Evolutionary conservation across 1,140 invertebrate genomes (phyloP), one percentile per base, ranked within the genome.

Genomic region (Drosophila gunungcola): DNA sequence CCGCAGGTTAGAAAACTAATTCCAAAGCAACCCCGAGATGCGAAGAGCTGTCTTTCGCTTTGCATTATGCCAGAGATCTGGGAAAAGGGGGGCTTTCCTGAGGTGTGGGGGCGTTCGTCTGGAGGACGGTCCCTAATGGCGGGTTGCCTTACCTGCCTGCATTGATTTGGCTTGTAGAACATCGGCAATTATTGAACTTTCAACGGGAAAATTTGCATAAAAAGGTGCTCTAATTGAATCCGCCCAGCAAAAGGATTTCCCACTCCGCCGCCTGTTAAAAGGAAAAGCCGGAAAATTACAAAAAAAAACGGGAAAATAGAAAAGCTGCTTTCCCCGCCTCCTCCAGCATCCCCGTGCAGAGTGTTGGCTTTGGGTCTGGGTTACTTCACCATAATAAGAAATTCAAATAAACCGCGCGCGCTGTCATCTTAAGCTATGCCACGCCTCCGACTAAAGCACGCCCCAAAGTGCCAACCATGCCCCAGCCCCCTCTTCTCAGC

Each of bases 331-430:
- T 38, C 62, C 51, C 39, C 39, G 27, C 60, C 48, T 27, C 11
- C 43, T 11, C 10, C 0, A 16, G 42, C 7, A 10, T 16, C 13
- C 9, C 25, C 13, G 6, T 38, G 11, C 32, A 21, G 25, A 42
- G 10, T 13, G 29, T 27, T 12, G 39, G 51, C 16, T 38, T 11
- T 27, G 16, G 68, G 39, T 46, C 32, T 39, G 69, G 69, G 69
- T 32, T 48, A 38, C 64, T 63, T 49, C 68, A 60, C 64, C 80
- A 74, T 89, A 89, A 89, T 89, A 89, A 90, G 85, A 89, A 89
- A 89, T 89, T 90, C 84, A 89, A 89, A 89, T 89, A 90, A 89
- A 90, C 84, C 84, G 84, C 84, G 85, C 77, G 80, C 73, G 84
- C 84, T 89, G 84, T 89, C 84, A 89, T 89, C 85, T 89, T 89